These are phyloP conservation scores for Euwallacea fornicatus DNA, from an alignment of 1,140 invertebrate species.

Conservation along the genomic window DNA sequence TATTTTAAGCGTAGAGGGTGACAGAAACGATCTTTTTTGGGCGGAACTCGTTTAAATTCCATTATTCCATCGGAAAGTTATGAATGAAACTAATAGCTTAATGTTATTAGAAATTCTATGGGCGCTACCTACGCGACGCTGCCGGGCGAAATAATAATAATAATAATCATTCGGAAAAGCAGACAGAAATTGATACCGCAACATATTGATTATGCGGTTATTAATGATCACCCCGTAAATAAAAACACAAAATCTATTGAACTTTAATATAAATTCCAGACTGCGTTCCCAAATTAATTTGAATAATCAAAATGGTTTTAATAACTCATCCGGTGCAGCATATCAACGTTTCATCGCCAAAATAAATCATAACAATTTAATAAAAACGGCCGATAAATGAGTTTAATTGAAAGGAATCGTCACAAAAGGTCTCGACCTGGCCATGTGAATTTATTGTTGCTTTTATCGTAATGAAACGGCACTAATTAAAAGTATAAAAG, in stretches of 20 bases:
- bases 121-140: too few species aligned
- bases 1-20: constrained; percentile 19
- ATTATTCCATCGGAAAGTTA: not conserved
- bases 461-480: constrained; percentile 27
- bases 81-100: not conserved
- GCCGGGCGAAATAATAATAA: too few species aligned
- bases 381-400: constrained; percentile 18
- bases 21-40: constrained; percentile 3
- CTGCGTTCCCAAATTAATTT: constrained; percentile 3
- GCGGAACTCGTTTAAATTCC: not conserved
- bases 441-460: constrained; percentile 19
- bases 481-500: constrained; percentile 25
- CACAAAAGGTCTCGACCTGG: constrained; percentile 23
- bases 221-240: not conserved
- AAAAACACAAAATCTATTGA: not conserved
- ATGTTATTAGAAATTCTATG: too few species aligned
- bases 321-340: constrained; percentile 10
- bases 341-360: constrained; percentile 14
- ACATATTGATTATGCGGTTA: too few species aligned
- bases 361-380: constrained; percentile 32
- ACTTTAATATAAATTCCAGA: not conserved
- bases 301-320: constrained; percentile 13
- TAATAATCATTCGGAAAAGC: too few species aligned
- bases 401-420: constrained; percentile 28
- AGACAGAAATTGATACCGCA: too few species aligned